Conservation (phyloP, 2,888 invertebrate species). For the Pegoplata infirma region DNA sequence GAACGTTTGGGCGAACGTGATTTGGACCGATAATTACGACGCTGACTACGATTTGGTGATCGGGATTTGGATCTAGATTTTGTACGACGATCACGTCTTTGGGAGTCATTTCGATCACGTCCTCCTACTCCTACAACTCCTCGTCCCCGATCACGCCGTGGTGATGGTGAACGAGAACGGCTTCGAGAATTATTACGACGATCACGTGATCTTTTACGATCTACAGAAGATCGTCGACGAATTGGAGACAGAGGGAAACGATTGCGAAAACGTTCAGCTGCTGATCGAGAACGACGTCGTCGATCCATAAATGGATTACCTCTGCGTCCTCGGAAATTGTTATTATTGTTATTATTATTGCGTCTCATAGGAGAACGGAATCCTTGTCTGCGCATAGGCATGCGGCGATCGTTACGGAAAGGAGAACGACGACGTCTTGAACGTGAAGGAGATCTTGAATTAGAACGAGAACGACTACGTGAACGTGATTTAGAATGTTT, state of each 20-base stretch:
- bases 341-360: too few species aligned
- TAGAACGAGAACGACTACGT: constrained; percentile 60
- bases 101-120: constrained; percentile 55
- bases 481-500: constrained; percentile 51
- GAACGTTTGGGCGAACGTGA: constrained; percentile 66
- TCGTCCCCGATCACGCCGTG: constrained; percentile 65
- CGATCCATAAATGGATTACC: constrained; percentile 74
- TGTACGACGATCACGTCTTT: constrained; percentile 63
- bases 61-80: constrained; percentile 64
- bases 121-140: constrained; percentile 23
- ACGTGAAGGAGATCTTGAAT: constrained; percentile 67
- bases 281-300: constrained; percentile 72
- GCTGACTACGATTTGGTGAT: constrained; percentile 55
- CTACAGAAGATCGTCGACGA: constrained; percentile 69
- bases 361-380: constrained; percentile 73
- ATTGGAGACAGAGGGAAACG: constrained; percentile 73
- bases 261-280: constrained; percentile 72
- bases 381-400: constrained; percentile 67
- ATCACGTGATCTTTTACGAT: constrained; percentile 66
- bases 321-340: constrained; percentile 68
- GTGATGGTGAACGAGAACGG: constrained; percentile 64
- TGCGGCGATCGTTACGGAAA: constrained; percentile 70
- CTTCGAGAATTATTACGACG: constrained; percentile 64
- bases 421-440: constrained; percentile 68
- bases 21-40: constrained; percentile 62